Conservation (phyloP, 1,140 invertebrate genomes). For the Oscheius sp. region DNA sequence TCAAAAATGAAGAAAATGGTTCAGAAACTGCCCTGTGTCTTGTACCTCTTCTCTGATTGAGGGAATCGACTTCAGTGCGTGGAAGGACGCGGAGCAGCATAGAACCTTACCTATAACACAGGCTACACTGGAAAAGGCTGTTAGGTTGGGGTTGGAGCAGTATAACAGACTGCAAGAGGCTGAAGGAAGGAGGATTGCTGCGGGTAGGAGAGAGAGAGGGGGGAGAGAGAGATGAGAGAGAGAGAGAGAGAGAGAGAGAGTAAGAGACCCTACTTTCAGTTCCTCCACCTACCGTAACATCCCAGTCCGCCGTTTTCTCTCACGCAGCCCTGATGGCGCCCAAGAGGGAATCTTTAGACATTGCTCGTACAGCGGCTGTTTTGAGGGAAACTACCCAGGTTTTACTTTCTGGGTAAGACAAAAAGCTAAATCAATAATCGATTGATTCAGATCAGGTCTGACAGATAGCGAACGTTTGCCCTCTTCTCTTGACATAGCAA, state of each 20-base stretch:
- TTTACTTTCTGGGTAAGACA: slow-evolving; percentile 49
- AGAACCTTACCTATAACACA: slow-evolving; percentile 50
- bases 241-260: slow-evolving; percentile 15
- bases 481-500: slow-evolving; percentile 49
- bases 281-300: slow-evolving; percentile 8
- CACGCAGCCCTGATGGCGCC: slow-evolving; percentile 57
- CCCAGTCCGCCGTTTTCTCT: slow-evolving; percentile 44
- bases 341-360: slow-evolving; percentile 55
- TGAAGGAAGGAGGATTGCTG: slow-evolving; percentile 45
- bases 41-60: slow-evolving; percentile 55
- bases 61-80: slow-evolving; percentile 42
- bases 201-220: too few relatives aligned
- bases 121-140: slow-evolving; percentile 56
- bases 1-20: not conserved
- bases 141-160: slow-evolving; percentile 51
- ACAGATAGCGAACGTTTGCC: slow-evolving; percentile 46
- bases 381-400: slow-evolving; percentile 56
- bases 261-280: not conserved
- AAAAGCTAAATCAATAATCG: slow-evolving; percentile 1
- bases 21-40: slow-evolving; percentile 56
- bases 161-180: slow-evolving; percentile 50
- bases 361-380: slow-evolving; percentile 53
- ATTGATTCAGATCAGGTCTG: slow-evolving; percentile 44
- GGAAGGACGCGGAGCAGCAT: slow-evolving; percentile 53
- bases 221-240: too few relatives aligned